These are phyloP conservation scores for Arothron firmamentum DNA, from an alignment of 2,113 vertebrate species.

Conservation along the genomic window DNA sequence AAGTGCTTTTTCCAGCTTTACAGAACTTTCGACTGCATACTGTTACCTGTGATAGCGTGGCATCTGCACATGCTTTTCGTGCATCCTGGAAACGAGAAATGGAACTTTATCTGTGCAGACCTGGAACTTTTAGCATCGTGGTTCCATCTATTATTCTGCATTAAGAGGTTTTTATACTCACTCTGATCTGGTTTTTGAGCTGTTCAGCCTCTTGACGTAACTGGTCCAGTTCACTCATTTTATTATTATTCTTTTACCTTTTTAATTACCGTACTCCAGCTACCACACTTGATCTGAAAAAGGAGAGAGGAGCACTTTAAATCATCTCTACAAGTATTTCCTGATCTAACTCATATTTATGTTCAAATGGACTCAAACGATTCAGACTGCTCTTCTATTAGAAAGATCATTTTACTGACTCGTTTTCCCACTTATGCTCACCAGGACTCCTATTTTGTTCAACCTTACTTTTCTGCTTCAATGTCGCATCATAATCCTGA, in stretches of 20 bases:
- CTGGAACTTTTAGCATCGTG: neutral
- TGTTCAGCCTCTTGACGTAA: slow-evolving; percentile 99
- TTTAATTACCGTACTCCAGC: slow-evolving; percentile 79
- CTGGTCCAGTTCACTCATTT: slow-evolving; percentile 99
- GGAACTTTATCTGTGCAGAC: neutral
- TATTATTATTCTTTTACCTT: slow-evolving; percentile 80
- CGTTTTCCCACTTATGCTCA: neutral
- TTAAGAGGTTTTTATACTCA: slow-evolving; percentile 63
- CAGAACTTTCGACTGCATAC: neutral
- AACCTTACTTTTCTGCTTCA: slow-evolving; percentile 46
- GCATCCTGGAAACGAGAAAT: slow-evolving; percentile 66
- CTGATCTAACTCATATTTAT: neutral
- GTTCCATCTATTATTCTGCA: neutral
- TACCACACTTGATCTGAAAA: slow-evolving; percentile 80
- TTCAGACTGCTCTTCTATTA: no score
- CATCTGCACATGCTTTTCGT: slow-evolving; percentile 87
- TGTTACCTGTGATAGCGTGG: slow-evolving; percentile 94
- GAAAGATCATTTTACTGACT: neutral
- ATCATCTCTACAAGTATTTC: slow-evolving; percentile 1
- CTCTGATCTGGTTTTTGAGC: slow-evolving; percentile 98
- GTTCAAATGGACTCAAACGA: neutral
- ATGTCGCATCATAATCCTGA: slow-evolving; percentile 69
- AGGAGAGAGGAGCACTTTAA: neutral
- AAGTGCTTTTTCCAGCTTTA: neutral
- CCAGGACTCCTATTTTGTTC: slow-evolving; percentile 7